Evolutionary conservation across 1,140 invertebrate species (phyloP).

Genomic region (Drosophila virilis): DNA sequence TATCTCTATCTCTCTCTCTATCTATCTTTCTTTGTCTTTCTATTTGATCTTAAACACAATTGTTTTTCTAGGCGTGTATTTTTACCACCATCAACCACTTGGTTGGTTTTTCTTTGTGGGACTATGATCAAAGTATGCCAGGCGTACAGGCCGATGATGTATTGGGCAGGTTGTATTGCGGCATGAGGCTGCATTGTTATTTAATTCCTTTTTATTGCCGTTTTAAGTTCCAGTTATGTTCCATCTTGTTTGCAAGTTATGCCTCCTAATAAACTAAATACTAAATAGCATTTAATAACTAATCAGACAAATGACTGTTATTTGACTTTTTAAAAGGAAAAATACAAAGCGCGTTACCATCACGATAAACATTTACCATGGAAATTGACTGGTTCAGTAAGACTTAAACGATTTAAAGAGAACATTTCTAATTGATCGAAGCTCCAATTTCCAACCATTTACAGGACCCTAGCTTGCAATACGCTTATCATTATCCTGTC

Average conservation of each 20-base stretch:
- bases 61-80: slow-evolving; percentile 88
- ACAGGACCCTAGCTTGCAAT: too few relatives aligned
- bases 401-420: too few relatives aligned
- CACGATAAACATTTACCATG: not conserved
- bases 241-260: slow-evolving; percentile 2
- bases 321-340: not conserved
- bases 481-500: too few relatives aligned
- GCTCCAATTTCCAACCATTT: not conserved
- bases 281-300: not conserved
- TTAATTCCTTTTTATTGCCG: slow-evolving; percentile 14
- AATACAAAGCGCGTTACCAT: not conserved
- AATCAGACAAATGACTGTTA: not conserved
- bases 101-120: slow-evolving; percentile 91
- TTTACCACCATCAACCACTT: slow-evolving; percentile 89
- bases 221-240: slow-evolving; percentile 34
- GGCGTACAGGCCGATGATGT: slow-evolving; percentile 91
- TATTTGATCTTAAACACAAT: slow-evolving; percentile 36
- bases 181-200: slow-evolving; percentile 57
- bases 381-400: not conserved
- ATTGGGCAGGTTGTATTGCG: slow-evolving; percentile 89
- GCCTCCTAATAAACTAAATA: not conserved
- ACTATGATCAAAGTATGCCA: slow-evolving; percentile 92
- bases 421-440: too few relatives aligned
- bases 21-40: slow-evolving; percentile 24
- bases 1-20: slow-evolving; percentile 16